phyloP scores from a whole-genome alignment of 2,888 invertebrate genomes.

The Ctena decussata region DNA sequence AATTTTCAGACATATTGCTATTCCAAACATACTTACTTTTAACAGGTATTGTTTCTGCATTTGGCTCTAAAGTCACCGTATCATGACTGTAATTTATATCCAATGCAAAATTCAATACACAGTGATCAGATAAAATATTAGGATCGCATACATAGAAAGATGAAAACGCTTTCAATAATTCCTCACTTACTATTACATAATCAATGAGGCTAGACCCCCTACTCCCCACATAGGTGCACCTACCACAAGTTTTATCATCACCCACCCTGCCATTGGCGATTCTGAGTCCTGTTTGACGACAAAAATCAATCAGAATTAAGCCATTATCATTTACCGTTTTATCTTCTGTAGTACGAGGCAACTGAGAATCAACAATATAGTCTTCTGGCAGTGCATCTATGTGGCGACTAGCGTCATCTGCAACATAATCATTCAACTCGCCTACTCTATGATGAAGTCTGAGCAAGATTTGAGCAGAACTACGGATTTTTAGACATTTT shows the following conservation, averaged over 20 bases:
- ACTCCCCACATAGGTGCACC: conserved; percentile 15
- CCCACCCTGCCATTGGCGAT: too few relatives aligned
- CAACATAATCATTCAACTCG: conserved; percentile 18
- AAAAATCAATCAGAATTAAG: conserved; percentile 21
- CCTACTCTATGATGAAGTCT: too few relatives aligned
- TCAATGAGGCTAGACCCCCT: conserved; percentile 15
- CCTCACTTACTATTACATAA: background rate
- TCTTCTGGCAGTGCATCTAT: conserved; percentile 20
- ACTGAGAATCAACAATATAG: background rate
- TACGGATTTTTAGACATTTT: too few relatives aligned
- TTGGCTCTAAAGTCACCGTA: too few relatives aligned
- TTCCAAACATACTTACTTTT: background rate
- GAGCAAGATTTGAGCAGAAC: too few relatives aligned
- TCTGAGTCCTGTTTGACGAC: conserved; percentile 23
- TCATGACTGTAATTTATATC: background rate
- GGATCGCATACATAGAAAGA: conserved; percentile 19
- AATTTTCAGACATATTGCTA: background rate
- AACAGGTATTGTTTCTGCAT: background rate
- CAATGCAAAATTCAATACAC: conserved; percentile 15
- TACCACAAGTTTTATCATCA: conserved; percentile 7
- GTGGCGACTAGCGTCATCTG: conserved; percentile 7
- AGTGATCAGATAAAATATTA: conserved; percentile 30
- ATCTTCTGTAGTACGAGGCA: conserved; percentile 8
- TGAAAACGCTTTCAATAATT: background rate
- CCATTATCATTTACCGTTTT: conserved; percentile 13